Conservation (phyloP, 2,888 invertebrate genomes). For the Strigamia transsilvanica region DNA sequence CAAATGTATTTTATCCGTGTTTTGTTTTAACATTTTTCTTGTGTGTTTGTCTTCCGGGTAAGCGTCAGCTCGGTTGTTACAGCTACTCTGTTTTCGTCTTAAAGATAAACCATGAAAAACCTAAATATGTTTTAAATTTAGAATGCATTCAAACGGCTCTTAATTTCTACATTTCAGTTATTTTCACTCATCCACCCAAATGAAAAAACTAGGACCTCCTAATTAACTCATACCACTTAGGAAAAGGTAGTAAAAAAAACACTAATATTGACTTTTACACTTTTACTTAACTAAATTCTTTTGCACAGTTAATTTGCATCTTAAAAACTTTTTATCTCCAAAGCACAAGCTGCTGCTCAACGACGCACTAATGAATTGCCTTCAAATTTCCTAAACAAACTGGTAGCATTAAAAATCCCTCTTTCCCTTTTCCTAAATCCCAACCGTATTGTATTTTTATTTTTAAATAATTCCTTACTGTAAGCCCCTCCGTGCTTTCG, state of each 20-base stretch:
- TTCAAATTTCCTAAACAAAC: constrained; percentile 22
- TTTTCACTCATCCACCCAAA: neutral
- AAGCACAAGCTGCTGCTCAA: constrained; percentile 23
- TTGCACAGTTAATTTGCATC: constrained; percentile 16
- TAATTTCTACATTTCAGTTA: neutral
- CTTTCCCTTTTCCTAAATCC: neutral
- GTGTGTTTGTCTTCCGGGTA: too few species aligned
- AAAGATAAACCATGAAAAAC: too few species aligned
- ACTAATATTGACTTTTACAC: constrained; percentile 32
- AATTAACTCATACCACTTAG: neutral
- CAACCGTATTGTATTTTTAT: neutral
- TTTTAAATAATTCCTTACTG: neutral
- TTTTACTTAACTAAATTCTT: constrained; percentile 29
- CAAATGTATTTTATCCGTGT: too few species aligned
- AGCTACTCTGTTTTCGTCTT: too few species aligned
- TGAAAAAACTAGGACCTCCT: neutral
- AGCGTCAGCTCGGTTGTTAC: too few species aligned
- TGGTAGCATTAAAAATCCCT: neutral
- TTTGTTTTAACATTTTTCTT: too few species aligned
- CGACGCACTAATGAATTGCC: constrained; percentile 31
- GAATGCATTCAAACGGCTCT: too few species aligned
- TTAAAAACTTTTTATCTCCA: constrained; percentile 11
- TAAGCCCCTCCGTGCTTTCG: neutral
- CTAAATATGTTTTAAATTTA: too few species aligned
- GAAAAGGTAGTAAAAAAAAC: constrained; percentile 11